Evolutionary conservation across 1,140 invertebrate species (phyloP).

Genomic region (Hycleus cichorii): DNA sequence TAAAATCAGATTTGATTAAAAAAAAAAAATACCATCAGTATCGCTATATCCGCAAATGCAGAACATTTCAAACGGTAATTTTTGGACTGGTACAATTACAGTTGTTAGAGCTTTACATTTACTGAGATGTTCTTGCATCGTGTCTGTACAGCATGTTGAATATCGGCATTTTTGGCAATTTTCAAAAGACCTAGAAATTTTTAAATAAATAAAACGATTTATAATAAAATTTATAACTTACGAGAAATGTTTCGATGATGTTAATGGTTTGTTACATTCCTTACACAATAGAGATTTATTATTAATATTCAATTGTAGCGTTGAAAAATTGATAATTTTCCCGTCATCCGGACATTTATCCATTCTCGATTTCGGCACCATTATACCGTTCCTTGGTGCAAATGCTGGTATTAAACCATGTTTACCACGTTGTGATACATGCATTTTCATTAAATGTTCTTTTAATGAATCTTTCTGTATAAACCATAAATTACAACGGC

Average conservation of each 20-base stretch:
- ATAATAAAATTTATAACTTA: constrained; percentile 39
- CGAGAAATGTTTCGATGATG: constrained; percentile 60
- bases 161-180: constrained; percentile 69
- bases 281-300: constrained; percentile 52
- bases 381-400: constrained; percentile 39
- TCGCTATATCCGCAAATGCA: constrained; percentile 68
- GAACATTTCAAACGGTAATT: constrained; percentile 53
- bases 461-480: constrained; percentile 49
- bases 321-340: constrained; percentile 29
- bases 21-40: constrained; percentile 47
- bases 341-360: constrained; percentile 37
- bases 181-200: constrained; percentile 52
- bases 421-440: constrained; percentile 31
- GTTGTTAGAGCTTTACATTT: constrained; percentile 50
- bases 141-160: constrained; percentile 65
- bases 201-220: constrained; percentile 20
- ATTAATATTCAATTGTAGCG: constrained; percentile 32
- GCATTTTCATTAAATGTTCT: constrained; percentile 35
- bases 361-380: constrained; percentile 45
- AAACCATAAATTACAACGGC: constrained; percentile 62
- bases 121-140: constrained; percentile 61
- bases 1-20: not conserved
- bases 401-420: constrained; percentile 41
- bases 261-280: constrained; percentile 62
- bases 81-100: constrained; percentile 45